Evolutionary conservation across 2,888 invertebrate species (phyloP), one percentile per base, ranked within the genome.

Genomic region (Tillus elongatus): DNA sequence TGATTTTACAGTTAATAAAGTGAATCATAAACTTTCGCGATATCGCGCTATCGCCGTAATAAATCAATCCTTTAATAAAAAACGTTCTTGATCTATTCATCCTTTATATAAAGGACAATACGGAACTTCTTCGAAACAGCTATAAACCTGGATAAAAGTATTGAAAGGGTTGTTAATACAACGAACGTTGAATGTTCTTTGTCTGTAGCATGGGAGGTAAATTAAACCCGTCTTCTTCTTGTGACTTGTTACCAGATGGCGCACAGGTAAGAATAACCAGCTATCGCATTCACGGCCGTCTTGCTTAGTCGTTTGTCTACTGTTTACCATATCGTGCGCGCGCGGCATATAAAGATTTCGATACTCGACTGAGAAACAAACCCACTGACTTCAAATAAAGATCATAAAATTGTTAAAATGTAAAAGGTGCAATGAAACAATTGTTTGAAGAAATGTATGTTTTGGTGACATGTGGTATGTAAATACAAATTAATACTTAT

Each of bases 271-370:
- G 53, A 58, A 56, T 57, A 56, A 57, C 52, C 51, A 49, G 46
- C 46, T 46, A 55, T 53, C 53, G 54, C 56, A 52, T 50, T 56
- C 53, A 53, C 54, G 51, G 52, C 55, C 49, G 49, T 49, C 56
- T 56, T 55, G 60, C 58, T 64, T 63, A 63, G 64, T 64, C 63
- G 63, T 58, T 60, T 58, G 67, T 70, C 69, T 69, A 69, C 69
- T 68, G 63, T 60, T 58, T 62, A 64, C 70, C 69, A 62, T 68
- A 68, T 67, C 70, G 73, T 71, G 72, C 68, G 75, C 75, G 75
- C 68, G 71, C 68, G 74, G 15, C 24, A 24, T 10, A 10, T 4
- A 29, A 40, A 47, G 46, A 50, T 40, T 38, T 41, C 46, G 39
- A 49, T 46, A 41, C 36, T 32, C 39, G 42, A 37, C 31, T 28